phyloP scores from a whole-genome alignment of 2,888 invertebrate genomes.

The Pseudoips prasinana region DNA sequence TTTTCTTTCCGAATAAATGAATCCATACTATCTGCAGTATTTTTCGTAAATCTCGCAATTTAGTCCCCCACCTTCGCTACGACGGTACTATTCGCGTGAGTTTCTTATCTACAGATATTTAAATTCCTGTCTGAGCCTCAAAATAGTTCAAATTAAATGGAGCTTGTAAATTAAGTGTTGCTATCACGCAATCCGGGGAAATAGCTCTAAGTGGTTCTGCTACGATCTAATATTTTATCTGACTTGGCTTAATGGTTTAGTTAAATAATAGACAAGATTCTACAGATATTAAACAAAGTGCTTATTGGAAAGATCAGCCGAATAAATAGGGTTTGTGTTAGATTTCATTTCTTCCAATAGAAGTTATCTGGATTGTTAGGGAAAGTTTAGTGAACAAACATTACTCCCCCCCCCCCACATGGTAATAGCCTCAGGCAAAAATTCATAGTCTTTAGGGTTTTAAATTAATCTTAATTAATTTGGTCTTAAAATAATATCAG shows the following conservation, averaged over 20 bases:
- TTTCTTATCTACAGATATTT: slow-evolving; percentile 76
- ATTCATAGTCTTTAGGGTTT: too few species aligned
- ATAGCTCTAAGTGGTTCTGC: slow-evolving; percentile 74
- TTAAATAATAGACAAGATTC: slow-evolving; percentile 28
- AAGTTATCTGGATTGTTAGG: too few species aligned
- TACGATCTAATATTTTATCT: slow-evolving; percentile 64
- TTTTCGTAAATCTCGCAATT: slow-evolving; percentile 67
- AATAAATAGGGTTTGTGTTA: too few species aligned
- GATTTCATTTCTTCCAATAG: too few species aligned
- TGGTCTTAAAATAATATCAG: too few species aligned
- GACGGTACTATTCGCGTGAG: slow-evolving; percentile 64
- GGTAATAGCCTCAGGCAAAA: too few species aligned
- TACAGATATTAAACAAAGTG: slow-evolving; percentile 14
- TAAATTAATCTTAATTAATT: too few species aligned
- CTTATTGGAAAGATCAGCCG: too few species aligned
- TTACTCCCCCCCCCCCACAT: too few species aligned
- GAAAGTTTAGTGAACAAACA: too few species aligned
- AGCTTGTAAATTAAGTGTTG: slow-evolving; percentile 80
- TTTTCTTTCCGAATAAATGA: slow-evolving; percentile 29
- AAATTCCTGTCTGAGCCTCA: slow-evolving; percentile 67
- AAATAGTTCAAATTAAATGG: slow-evolving; percentile 75
- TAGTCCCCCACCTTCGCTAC: slow-evolving; percentile 33
- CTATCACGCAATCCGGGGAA: slow-evolving; percentile 77
- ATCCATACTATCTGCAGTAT: slow-evolving; percentile 45
- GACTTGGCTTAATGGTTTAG: slow-evolving; percentile 38